These are phyloP conservation scores for Saccopteryx leptura DNA, from an alignment of 2,113 vertebrate genomes.

Conservation along the genomic window DNA sequence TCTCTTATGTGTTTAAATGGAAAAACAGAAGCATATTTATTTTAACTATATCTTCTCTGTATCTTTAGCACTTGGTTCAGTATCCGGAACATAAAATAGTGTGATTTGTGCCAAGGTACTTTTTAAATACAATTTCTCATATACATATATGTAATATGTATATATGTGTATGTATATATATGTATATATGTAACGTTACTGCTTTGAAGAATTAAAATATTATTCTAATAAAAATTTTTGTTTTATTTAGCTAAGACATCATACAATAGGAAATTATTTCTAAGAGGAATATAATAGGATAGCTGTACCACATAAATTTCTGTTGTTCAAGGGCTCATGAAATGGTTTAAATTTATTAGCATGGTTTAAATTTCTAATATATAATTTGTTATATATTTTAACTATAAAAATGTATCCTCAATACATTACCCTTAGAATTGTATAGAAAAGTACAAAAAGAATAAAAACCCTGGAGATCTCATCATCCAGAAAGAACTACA, in stretches of 20 bases:
- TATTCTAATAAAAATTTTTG: conserved; percentile 15
- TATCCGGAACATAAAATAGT: not conserved
- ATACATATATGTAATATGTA: not conserved
- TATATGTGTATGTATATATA: not conserved
- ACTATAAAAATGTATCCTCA: not conserved
- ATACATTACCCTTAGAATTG: not conserved
- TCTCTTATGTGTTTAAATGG: not conserved
- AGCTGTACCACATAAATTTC: not conserved
- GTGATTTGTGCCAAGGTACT: not conserved
- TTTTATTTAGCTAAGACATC: not conserved
- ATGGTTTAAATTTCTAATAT: conserved; percentile 8
- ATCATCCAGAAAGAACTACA: not conserved
- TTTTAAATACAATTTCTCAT: not conserved
- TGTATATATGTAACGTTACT: not conserved
- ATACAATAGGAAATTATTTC: not conserved
- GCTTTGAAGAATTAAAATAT: not conserved
- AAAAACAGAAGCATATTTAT: not conserved
- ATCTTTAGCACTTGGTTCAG: not conserved
- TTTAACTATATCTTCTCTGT: not conserved
- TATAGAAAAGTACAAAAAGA: not conserved
- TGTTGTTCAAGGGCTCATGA: not conserved
- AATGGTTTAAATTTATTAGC: not conserved
- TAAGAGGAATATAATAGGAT: not conserved
- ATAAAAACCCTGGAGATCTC: not conserved
- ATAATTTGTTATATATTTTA: not conserved